phyloP scores from a whole-genome alignment of 2,797 vertebrate species.

The Semotilus atromaculatus region DNA sequence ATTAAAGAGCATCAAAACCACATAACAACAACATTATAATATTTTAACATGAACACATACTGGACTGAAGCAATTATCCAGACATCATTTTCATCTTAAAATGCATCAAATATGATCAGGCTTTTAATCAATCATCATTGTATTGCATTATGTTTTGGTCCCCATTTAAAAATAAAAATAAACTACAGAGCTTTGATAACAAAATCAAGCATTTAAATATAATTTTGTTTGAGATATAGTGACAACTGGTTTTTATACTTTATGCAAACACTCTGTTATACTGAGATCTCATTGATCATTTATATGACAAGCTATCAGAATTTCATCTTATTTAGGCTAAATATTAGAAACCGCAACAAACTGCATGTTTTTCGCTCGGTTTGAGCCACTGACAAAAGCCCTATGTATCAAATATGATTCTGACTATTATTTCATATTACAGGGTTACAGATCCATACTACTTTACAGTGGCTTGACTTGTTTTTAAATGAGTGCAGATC shows the following conservation, averaged over 20 bases:
- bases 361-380: background rate
- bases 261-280: background rate
- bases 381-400: too few species aligned
- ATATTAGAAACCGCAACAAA: background rate
- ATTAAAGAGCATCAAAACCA: background rate
- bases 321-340: background rate
- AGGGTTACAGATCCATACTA: background rate
- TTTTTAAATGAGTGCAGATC: slow-evolving; percentile 9
- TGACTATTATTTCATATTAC: background rate
- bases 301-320: background rate
- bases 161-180: background rate
- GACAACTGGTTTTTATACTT: background rate
- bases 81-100: background rate
- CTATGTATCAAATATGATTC: background rate
- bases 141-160: background rate
- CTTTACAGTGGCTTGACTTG: background rate
- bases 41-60: background rate
- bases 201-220: background rate
- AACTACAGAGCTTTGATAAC: background rate
- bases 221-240: background rate
- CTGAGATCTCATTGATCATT: background rate
- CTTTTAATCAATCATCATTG: background rate
- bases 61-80: background rate
- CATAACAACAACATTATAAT: background rate
- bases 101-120: background rate